These are phyloP conservation scores for Cathartes aura DNA, from an alignment of 2,113 vertebrate species.

Conservation along the genomic window DNA sequence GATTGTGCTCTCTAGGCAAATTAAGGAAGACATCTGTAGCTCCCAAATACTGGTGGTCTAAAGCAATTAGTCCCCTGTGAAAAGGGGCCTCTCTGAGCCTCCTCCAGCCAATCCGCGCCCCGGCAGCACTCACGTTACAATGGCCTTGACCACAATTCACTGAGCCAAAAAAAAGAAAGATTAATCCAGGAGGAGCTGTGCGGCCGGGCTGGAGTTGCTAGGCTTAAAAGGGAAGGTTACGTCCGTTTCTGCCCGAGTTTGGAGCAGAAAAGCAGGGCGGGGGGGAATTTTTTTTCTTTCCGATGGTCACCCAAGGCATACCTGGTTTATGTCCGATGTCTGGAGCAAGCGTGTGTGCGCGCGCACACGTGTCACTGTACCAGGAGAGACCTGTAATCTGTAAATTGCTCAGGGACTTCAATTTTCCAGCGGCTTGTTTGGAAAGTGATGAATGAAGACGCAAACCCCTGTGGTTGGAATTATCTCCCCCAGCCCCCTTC, in stretches of 20 bases:
- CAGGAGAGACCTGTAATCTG: slow-evolving; percentile 58
- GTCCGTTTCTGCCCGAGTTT: slow-evolving; percentile 62
- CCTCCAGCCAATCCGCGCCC: slow-evolving; percentile 87
- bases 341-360: background rate
- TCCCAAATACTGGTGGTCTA: slow-evolving; percentile 90
- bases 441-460: slow-evolving; percentile 73
- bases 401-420: slow-evolving; percentile 67
- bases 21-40: slow-evolving; percentile 99
- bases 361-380: background rate
- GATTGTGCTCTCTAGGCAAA: slow-evolving; percentile 98
- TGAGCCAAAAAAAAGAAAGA: slow-evolving; percentile 87
- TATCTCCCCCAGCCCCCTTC: slow-evolving; percentile 16
- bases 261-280: background rate
- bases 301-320: background rate
- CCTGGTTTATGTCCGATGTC: background rate
- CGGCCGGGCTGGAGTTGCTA: slow-evolving; percentile 77
- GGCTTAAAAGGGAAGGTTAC: slow-evolving; percentile 76
- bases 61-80: slow-evolving; percentile 94
- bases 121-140: slow-evolving; percentile 92
- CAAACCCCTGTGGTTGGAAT: slow-evolving; percentile 59
- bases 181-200: slow-evolving; percentile 87
- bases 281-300: background rate
- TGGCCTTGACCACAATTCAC: slow-evolving; percentile 92
- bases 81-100: slow-evolving; percentile 89
- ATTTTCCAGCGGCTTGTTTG: slow-evolving; percentile 68